Conservation (phyloP, 2,113 vertebrate genomes). For the Uropsilus gracilis region DNA sequence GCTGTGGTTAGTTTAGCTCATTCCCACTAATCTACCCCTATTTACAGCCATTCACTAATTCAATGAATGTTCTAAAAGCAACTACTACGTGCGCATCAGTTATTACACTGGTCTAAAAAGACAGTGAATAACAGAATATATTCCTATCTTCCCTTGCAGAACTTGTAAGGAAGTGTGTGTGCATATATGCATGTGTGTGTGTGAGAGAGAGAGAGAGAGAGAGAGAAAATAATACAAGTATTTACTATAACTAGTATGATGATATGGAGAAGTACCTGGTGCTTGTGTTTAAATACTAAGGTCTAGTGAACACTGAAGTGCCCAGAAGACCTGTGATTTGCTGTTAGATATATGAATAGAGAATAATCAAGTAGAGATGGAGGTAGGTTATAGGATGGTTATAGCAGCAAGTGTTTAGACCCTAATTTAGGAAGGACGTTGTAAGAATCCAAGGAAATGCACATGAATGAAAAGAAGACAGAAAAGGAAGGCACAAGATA, state of each 20-base stretch:
- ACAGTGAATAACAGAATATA: not conserved
- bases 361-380: not conserved
- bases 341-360: not conserved
- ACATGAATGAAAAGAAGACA: not conserved
- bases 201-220: too few species aligned
- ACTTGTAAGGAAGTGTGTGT: not conserved
- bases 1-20: not conserved
- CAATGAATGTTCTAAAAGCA: not conserved
- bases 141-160: not conserved
- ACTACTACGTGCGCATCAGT: not conserved
- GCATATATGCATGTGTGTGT: not conserved
- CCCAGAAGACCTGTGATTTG: not conserved
- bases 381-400: not conserved
- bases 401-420: not conserved
- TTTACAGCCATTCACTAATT: constrained; percentile 3
- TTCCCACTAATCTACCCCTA: not conserved
- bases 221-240: too few species aligned
- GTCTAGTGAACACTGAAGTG: not conserved
- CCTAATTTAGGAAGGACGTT: not conserved
- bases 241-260: not conserved
- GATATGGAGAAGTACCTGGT: not conserved
- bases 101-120: not conserved
- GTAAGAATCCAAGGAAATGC: not conserved
- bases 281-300: not conserved
- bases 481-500: not conserved